These are phyloP conservation scores for Lydus trimaculatus DNA, from an alignment of 2,888 invertebrate genomes.

Conservation along the genomic window DNA sequence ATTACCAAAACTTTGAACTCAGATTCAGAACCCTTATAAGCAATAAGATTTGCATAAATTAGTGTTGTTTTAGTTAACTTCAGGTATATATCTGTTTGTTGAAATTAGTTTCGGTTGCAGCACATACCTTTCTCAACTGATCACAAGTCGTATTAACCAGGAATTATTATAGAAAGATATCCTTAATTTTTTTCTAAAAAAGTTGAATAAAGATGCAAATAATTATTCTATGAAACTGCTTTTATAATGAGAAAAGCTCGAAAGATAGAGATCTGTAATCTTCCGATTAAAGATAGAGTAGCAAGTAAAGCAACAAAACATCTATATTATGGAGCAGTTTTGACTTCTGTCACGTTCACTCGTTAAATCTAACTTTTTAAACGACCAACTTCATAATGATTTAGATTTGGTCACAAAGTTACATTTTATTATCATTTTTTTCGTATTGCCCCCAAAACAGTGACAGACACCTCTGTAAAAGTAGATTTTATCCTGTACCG, in stretches of 20 bases:
- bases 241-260: too few species aligned
- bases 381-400: neutral
- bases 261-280: too few species aligned
- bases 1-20: neutral
- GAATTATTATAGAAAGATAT: neutral
- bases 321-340: neutral
- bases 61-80: neutral
- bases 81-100: neutral
- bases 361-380: neutral
- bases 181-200: too few species aligned
- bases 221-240: too few species aligned
- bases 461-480: constrained; percentile 1
- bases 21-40: neutral
- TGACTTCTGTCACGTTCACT: neutral
- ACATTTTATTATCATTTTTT: neutral
- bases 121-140: neutral
- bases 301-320: neutral
- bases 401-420: neutral
- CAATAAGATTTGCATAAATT: neutral
- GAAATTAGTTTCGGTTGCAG: neutral
- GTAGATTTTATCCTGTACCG: neutral
- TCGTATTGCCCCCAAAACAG: neutral
- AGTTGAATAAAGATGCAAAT: too few species aligned
- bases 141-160: neutral
- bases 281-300: neutral